phyloP scores from a whole-genome alignment of 2,113 vertebrate genomes.

The Ardeotis arabs region DNA sequence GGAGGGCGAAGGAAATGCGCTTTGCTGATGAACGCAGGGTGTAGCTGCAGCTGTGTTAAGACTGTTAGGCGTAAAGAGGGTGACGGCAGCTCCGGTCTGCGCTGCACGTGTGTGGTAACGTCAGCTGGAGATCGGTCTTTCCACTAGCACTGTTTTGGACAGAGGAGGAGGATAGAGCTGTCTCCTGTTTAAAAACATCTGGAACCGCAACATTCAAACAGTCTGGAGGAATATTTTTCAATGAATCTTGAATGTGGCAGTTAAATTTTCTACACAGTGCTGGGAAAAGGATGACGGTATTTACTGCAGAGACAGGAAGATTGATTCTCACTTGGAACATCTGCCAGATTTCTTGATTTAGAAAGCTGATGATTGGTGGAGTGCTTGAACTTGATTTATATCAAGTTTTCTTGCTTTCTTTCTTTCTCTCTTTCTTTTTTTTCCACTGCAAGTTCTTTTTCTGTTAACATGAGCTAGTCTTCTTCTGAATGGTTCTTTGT shows the following conservation, averaged over 20 bases:
- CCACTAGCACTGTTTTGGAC: background rate
- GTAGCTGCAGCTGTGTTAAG: background rate
- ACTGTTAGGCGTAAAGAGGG: too few species aligned
- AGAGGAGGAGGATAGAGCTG: background rate
- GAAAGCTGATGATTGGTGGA: slow-evolving; percentile 59
- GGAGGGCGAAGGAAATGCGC: accelerated
- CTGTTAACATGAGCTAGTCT: background rate
- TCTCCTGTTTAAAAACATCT: slow-evolving; percentile 33
- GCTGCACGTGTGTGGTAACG: accelerated
- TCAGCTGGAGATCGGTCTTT: background rate
- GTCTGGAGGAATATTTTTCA: slow-evolving; percentile 68
- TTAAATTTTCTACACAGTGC: slow-evolving; percentile 66
- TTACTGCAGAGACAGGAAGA: slow-evolving; percentile 77
- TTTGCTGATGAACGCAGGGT: accelerated
- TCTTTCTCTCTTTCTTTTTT: background rate
- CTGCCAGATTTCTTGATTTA: slow-evolving; percentile 80
- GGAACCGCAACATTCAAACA: background rate
- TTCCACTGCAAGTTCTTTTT: background rate
- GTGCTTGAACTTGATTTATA: slow-evolving; percentile 74
- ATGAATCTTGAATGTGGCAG: slow-evolving; percentile 72
- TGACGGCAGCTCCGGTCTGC: background rate
- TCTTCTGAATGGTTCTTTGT: background rate
- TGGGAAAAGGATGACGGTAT: slow-evolving; percentile 76
- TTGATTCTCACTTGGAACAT: slow-evolving; percentile 76
- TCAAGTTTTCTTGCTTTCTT: background rate